phyloP scores from a whole-genome alignment of 2,113 vertebrate species.

The Hyaena hyaena region DNA sequence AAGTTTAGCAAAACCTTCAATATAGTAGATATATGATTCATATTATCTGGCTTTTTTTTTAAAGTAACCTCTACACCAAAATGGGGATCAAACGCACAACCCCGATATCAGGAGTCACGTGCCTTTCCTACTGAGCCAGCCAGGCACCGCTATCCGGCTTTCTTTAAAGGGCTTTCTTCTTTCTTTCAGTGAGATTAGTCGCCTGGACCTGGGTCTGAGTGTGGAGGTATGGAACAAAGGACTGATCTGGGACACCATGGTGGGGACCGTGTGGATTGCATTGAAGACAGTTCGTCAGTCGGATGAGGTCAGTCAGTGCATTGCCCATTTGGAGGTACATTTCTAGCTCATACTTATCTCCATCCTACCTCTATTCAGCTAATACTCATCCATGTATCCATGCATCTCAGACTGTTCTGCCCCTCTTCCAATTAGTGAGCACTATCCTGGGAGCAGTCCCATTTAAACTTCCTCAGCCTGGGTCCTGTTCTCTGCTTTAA shows the following conservation, averaged over 20 bases:
- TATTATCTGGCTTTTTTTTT: not conserved
- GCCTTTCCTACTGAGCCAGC: not conserved
- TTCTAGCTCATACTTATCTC: not conserved
- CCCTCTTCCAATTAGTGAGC: conserved; percentile 23
- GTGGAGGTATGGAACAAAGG: conserved; percentile 99
- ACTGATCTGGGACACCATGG: conserved; percentile 98
- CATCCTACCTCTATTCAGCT: not conserved
- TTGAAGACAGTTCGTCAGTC: conserved; percentile 93
- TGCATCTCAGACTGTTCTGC: conserved; percentile 2
- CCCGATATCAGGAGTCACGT: not conserved
- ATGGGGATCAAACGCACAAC: not conserved
- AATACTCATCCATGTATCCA: not conserved
- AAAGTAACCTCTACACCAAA: not conserved
- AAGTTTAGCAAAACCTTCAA: not conserved
- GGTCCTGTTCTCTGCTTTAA: not conserved
- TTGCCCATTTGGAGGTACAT: not conserved
- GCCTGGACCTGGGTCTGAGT: conserved; percentile 96
- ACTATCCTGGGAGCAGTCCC: not conserved
- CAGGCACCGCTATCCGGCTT: not conserved
- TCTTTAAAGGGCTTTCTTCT: conserved; percentile 70
- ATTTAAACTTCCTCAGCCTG: not conserved
- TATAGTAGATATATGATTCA: not conserved
- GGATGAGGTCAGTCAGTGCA: conserved; percentile 90
- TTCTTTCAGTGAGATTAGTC: conserved; percentile 94
- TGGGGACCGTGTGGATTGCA: conserved; percentile 96